phyloP scores from a whole-genome alignment of 1,140 invertebrate species.

The Drosophila sp. region DNA sequence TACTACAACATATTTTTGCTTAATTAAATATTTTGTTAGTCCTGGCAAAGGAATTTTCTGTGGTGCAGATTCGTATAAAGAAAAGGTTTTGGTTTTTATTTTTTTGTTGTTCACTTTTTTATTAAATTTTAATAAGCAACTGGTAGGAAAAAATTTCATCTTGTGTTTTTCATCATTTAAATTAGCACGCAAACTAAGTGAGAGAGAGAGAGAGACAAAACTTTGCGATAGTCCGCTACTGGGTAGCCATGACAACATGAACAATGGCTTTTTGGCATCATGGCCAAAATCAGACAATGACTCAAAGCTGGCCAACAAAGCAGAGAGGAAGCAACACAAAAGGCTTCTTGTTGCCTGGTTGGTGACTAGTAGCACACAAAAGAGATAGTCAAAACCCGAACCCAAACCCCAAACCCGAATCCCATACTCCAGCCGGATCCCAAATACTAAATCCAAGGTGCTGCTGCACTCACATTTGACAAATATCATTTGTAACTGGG shows the following conservation, averaged over 20 bases:
- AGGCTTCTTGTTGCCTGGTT: slow-evolving; percentile 38
- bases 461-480: slow-evolving; percentile 48
- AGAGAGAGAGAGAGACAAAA: slow-evolving; percentile 20
- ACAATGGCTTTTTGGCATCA: slow-evolving; percentile 38
- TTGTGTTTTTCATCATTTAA: slow-evolving; percentile 71
- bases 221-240: slow-evolving; percentile 1
- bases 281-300: slow-evolving; percentile 65
- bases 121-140: slow-evolving; percentile 55
- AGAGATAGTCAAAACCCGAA: slow-evolving; percentile 32
- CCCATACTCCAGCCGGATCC: background rate
- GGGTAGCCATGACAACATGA: slow-evolving; percentile 52
- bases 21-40: slow-evolving; percentile 76
- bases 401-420: slow-evolving; percentile 44
- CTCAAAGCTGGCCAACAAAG: slow-evolving; percentile 37
- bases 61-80: slow-evolving; percentile 18
- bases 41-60: slow-evolving; percentile 38
- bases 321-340: slow-evolving; percentile 43
- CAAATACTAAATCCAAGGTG: slow-evolving; percentile 1
- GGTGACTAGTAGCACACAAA: slow-evolving; percentile 45
- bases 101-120: background rate
- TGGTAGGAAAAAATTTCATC: slow-evolving; percentile 40
- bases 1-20: slow-evolving; percentile 69
- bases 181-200: slow-evolving; percentile 54
- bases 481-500: slow-evolving; percentile 52
- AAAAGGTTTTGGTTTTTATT: slow-evolving; percentile 18